A percentile compares a stretch with the other conserved stretches of the same genome.
These are phyloP conservation scores for Trichoplax adhaerens DNA, from an alignment of 37 sponge, comb jelly and placozoan genomes.

Conservation along the genomic window DNA sequence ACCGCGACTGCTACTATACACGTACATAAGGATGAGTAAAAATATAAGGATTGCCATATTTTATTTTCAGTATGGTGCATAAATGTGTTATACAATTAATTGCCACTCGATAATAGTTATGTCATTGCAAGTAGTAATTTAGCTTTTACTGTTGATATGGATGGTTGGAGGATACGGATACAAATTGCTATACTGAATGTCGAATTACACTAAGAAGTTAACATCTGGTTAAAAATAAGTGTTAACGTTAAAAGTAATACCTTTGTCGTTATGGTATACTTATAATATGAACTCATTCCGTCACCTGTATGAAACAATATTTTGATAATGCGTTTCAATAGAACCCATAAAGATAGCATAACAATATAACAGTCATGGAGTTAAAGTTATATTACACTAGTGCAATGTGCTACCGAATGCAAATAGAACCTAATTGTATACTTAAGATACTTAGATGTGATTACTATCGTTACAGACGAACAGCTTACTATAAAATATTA, in stretches of 20 bases:
- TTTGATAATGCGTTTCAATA: not conserved
- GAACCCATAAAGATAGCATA: not conserved
- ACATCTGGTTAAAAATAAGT: no score
- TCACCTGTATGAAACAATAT: slow-evolving; percentile 28
- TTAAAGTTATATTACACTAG: no score
- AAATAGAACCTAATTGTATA: no score
- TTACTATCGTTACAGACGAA: no score
- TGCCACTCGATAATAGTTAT: slow-evolving; percentile 2
- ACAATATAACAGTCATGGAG: not conserved
- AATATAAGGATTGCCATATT: no score
- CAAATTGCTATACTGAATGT: not conserved
- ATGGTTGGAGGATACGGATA: not conserved
- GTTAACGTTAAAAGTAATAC: not conserved
- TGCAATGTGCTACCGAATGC: no score
- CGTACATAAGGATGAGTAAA: no score
- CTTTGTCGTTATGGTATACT: slow-evolving; percentile 52
- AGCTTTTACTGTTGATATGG: not conserved
- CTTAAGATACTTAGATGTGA: no score
- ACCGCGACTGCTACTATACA: no score
- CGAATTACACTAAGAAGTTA: no score
- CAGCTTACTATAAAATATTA: no score
- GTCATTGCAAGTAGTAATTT: not conserved
- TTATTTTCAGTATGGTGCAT: no score
- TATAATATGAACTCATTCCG: slow-evolving; percentile 85
- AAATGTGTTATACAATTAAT: not conserved